Evolutionary conservation across 2,113 vertebrate species (phyloP).

Genomic region (Alaudala cheleensis): DNA sequence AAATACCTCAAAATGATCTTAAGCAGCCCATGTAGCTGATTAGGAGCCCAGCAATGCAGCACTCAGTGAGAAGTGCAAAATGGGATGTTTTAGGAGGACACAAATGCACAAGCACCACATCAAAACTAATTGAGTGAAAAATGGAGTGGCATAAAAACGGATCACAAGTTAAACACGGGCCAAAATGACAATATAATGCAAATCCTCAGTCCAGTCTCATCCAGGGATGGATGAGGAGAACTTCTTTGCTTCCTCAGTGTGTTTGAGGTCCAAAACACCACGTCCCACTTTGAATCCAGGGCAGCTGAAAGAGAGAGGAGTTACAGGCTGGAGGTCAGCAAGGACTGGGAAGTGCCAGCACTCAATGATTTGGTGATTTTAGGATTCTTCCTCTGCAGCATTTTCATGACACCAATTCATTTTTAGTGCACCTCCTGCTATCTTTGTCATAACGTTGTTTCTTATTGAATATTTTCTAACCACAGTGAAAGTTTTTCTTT

Average conservation of each 20-base stretch:
- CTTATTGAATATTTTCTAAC: background rate
- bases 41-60: background rate
- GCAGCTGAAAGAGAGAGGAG: background rate
- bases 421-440: background rate
- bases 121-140: background rate
- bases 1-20: background rate
- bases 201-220: background rate
- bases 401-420: background rate
- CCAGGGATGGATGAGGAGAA: background rate
- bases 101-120: background rate
- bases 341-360: background rate
- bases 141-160: background rate
- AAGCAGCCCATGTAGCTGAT: background rate
- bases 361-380: background rate
- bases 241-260: background rate
- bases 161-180: background rate
- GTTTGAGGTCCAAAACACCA: accelerated
- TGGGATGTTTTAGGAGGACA: background rate
- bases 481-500: background rate
- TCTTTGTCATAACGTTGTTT: background rate
- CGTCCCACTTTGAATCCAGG: accelerated
- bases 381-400: background rate
- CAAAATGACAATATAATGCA: background rate
- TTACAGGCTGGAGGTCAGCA: background rate
- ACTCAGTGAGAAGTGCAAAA: background rate